A percentile compares a stretch with the other conserved stretches of the same genome.
phyloP scores from a whole-genome alignment of 2,888 invertebrate genomes.

The Hedya salicella region DNA sequence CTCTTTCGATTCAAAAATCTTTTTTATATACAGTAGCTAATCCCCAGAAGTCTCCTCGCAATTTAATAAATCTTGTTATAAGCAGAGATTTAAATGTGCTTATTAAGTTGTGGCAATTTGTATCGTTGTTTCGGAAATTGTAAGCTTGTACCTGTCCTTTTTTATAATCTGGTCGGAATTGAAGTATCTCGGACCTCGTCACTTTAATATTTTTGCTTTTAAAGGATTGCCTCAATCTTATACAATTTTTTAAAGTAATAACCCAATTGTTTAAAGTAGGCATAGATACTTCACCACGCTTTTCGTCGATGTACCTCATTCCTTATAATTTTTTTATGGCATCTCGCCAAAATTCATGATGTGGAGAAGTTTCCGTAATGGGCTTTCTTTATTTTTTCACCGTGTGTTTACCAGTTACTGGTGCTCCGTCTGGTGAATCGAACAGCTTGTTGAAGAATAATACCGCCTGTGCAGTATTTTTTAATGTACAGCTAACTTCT shows the following conservation, averaged over 20 bases:
- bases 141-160: conserved; percentile 50
- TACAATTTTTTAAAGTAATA: not conserved
- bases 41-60: too few relatives aligned
- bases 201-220: not conserved
- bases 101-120: conserved; percentile 48
- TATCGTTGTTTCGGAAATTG: conserved; percentile 50
- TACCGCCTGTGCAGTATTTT: not conserved
- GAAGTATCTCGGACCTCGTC: not conserved
- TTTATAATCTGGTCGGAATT: not conserved
- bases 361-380: not conserved
- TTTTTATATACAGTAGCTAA: too few relatives aligned
- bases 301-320: not conserved
- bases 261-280: not conserved
- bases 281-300: not conserved
- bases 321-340: not conserved
- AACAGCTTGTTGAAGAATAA: not conserved
- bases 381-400: not conserved
- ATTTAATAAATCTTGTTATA: conserved; percentile 48
- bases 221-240: not conserved
- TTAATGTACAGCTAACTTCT: not conserved
- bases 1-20: too few relatives aligned
- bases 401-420: not conserved
- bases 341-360: not conserved
- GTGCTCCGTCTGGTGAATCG: too few relatives aligned
- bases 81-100: conserved; percentile 49